Evolutionary conservation across 2,888 invertebrate species (phyloP).

Genomic region (Nomada fabriciana): DNA sequence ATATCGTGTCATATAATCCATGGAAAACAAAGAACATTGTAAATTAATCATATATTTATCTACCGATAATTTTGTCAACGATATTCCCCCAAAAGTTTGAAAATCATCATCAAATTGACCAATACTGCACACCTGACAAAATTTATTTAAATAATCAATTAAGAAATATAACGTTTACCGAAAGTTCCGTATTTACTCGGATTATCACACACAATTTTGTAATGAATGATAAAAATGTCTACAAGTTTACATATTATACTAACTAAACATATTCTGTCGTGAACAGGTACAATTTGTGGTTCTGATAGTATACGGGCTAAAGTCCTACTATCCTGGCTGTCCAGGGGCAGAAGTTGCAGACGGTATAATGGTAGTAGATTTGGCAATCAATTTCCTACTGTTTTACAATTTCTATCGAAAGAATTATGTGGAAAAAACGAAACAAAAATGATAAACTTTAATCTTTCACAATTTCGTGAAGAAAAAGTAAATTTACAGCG

Average conservation of each 20-base stretch:
- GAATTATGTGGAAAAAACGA: constrained; percentile 83
- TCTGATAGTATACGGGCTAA: neutral
- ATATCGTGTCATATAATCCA: neutral
- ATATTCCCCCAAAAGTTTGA: no score
- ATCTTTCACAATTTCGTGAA: no score
- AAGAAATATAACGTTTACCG: no score
- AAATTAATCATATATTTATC: neutral
- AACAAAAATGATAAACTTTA: neutral
- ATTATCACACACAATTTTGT: no score
- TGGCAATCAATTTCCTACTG: constrained; percentile 88
- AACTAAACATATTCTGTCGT: neutral
- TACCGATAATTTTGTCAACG: no score
- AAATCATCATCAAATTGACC: no score
- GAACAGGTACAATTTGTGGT: constrained; percentile 29
- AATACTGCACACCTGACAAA: no score
- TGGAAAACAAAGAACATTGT: neutral
- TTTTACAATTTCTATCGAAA: constrained; percentile 89
- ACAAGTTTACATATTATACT: neutral
- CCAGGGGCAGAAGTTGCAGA: accelerated
- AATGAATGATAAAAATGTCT: no score
- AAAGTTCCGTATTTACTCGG: no score
- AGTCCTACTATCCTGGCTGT: neutral
- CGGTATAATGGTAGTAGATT: constrained; percentile 85
- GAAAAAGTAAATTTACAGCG: no score
- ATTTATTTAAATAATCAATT: no score